Evolutionary conservation across 2,113 vertebrate genomes (phyloP), one percentile per base, ranked within the genome.

Genomic region (Thinocorus orbignyianus): DNA sequence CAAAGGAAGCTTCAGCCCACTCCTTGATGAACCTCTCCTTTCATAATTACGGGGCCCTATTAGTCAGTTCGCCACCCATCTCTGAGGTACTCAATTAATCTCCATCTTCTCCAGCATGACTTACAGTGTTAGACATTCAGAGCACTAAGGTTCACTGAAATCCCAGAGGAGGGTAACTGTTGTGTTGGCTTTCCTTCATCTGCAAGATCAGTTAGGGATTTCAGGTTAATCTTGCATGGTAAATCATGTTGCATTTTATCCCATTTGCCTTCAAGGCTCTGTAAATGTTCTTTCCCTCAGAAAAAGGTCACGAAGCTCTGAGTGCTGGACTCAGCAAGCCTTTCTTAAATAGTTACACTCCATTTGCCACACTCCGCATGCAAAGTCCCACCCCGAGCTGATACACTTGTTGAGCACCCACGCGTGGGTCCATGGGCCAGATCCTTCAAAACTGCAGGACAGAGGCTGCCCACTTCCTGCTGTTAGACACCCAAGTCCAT

Each of bases 121-220:
- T 85, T 86, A 26, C 9, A 22, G 6, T 42, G 16, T 78, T 81
- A 71, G 28, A 60, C 70, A 94, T 58, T 89, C 87, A 79, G 57
- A 79, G 35, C 87, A 84, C 26, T 11, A 79, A 71, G 35, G 31
- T 93, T 91, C 90, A 68, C 73, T 64, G 30, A 91, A 94, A 89
- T 84, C 90, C 51, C n/a, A 6, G 46, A 78, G 65, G 81, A 93
- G 24, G 24, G 77, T 64, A 89, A 85, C 81, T 68, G 28, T 51
- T 87, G 87, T 68, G 28, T 51, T 87, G 87, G 55, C 84, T 97
- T 94, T 94, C 73, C 65, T 84, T 93, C 89, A 95, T 94, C 84
- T 85, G 41, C 87, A 78, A 93, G 84, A 91, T 94, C 81, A 60
- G 65, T 66, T 92, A 64, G 35, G 77, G 81, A 89, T 97, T 92